A percentile compares a stretch with the other conserved stretches of the same genome.
Evolutionary conservation across 1,140 invertebrate species (phyloP).

Genomic region (Sitophilus oryzae): DNA sequence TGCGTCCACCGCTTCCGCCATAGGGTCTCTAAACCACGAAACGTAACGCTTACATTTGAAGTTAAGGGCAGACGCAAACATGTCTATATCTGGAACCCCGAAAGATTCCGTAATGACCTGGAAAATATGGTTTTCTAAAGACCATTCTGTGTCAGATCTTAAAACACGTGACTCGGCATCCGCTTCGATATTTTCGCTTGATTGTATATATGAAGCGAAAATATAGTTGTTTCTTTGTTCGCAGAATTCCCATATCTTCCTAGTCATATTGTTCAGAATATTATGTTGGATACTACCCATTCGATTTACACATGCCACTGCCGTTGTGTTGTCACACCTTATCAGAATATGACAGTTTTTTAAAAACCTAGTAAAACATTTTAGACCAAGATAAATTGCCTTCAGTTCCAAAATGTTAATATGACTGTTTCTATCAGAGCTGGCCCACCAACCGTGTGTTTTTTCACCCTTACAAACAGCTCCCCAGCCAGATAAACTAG

Average conservation of each 20-base stretch:
- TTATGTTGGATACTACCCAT: slow-evolving; percentile 32
- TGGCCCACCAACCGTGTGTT: slow-evolving; percentile 27
- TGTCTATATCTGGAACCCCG: slow-evolving; percentile 9
- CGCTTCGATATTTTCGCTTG: slow-evolving; percentile 25
- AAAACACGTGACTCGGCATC: slow-evolving; percentile 26
- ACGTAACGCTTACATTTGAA: slow-evolving; percentile 31
- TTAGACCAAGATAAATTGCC: slow-evolving; percentile 10
- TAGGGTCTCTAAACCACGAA: slow-evolving; percentile 30
- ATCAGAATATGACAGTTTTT: slow-evolving; percentile 7
- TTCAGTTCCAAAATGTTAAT: slow-evolving; percentile 16
- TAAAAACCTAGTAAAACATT: slow-evolving; percentile 12
- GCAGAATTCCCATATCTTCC: slow-evolving; percentile 34
- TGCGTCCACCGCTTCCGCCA: slow-evolving; percentile 30
- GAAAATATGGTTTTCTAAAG: neutral
- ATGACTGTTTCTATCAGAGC: slow-evolving; percentile 16
- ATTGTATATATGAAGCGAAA: slow-evolving; percentile 30
- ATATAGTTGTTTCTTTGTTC: slow-evolving; percentile 30
- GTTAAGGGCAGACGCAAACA: slow-evolving; percentile 27
- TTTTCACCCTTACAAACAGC: slow-evolving; percentile 13
- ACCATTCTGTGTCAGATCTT: slow-evolving; percentile 7
- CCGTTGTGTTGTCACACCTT: slow-evolving; percentile 2
- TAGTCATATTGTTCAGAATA: slow-evolving; percentile 24
- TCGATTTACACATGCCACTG: slow-evolving; percentile 11
- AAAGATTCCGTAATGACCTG: neutral
- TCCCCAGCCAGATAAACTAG: slow-evolving; percentile 9